Base-by-base conservation (phyloP, 2,888 invertebrate species). In the Lacanobia oleracea region DNA sequence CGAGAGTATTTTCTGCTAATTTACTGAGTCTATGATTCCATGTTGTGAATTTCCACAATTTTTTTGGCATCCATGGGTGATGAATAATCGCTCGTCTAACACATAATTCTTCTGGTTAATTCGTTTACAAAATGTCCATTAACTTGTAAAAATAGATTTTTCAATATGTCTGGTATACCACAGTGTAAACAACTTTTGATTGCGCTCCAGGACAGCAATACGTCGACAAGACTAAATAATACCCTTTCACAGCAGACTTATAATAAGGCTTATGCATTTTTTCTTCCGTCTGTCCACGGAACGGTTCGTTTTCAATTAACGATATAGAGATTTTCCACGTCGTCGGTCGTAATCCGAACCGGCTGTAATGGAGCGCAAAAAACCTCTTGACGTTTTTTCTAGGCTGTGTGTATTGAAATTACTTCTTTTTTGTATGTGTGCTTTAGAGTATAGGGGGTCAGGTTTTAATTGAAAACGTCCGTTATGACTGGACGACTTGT, bases 291-390 rank as follows among this genome's bases (percentile, higher is more conserved):
- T 66, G 62, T 82, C 79, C 76, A 75, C 79, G 80, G 72, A 72
- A 87, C 88, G 86, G 88, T 89, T 89, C 84, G 87, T 91, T 93
- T 94, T 91, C 93, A 94, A 94, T 94, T 93, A 93, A 91, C 92
- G 88, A 87, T 90, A 88, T 89, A 91, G 89, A 91, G 90, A 91
- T 93, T 93, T 93, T 90, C 91, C 89, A 87, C 89, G 86, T 87
- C 88, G 89, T 70, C 77, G 85, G 80, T 67, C 72, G 87, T 91
- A 90, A 90, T 90, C 90, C 87, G 81, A 87, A 86, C 78, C 67
- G 70, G 75, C 84, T 79, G 89, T 89, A 90, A 91, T 92, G 91
- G 90, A 88, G 86, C 85, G 86, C 81, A 88, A 89, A 88, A 88
- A 87, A 83, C 80, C 84, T 86, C 80, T 86, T 84, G 65, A 75